A percentile compares a stretch with the other conserved stretches of the same genome.
phyloP scores from a whole-genome alignment of 1,140 invertebrate species.

The Lepidurus packardi region DNA sequence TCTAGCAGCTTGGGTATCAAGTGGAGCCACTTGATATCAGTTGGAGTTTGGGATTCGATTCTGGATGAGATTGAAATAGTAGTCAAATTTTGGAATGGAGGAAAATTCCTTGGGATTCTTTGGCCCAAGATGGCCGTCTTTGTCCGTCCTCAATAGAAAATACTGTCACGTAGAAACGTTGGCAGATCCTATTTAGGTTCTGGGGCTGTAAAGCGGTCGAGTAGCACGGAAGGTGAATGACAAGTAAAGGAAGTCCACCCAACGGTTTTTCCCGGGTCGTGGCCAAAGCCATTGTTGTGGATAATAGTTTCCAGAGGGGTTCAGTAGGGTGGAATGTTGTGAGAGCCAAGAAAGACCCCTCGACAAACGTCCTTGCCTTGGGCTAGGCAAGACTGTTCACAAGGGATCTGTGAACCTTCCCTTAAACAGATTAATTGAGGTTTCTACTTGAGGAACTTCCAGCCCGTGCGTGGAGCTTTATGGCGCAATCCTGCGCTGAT shows the following conservation, averaged over 20 bases:
- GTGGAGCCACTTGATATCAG: too few relatives aligned
- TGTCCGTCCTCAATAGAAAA: not conserved
- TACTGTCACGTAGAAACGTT: not conserved
- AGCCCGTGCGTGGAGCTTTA: too few relatives aligned
- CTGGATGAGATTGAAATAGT: not conserved
- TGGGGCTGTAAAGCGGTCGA: not conserved
- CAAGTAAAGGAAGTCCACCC: conserved; percentile 17
- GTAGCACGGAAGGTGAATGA: conserved; percentile 21
- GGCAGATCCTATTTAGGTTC: not conserved
- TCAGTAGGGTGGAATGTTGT: not conserved
- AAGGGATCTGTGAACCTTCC: not conserved
- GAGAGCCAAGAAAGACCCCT: not conserved
- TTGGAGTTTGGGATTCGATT: too few relatives aligned
- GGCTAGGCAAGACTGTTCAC: not conserved
- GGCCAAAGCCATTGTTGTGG: conserved; percentile 2
- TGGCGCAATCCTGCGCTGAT: too few relatives aligned
- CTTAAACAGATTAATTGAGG: not conserved
- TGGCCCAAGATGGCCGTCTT: not conserved
- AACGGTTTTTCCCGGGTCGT: not conserved
- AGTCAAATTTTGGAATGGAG: not conserved
- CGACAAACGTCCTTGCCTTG: not conserved
- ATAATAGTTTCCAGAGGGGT: not conserved
- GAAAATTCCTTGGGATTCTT: not conserved
- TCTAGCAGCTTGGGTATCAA: too few relatives aligned
- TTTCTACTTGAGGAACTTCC: too few relatives aligned